Conservation (phyloP, 2,888 invertebrate species). For the Diogma glabrata region DNA sequence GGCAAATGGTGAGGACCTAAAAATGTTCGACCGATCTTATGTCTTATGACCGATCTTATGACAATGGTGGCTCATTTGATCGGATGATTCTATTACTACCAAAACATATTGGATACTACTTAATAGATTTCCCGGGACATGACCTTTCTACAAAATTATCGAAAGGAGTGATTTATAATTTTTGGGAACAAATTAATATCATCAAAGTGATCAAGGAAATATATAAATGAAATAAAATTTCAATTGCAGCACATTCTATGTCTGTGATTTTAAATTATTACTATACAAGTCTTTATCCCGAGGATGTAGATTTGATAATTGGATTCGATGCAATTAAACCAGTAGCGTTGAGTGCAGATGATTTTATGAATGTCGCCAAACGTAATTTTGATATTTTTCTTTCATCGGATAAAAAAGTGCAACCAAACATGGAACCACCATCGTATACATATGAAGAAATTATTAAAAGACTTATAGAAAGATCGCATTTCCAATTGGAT, state of each 20-base stretch:
- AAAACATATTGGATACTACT: slow-evolving; percentile 41
- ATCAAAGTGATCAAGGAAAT: slow-evolving; percentile 48
- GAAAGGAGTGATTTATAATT: slow-evolving; percentile 40
- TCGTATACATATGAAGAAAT: slow-evolving; percentile 47
- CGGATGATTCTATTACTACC: slow-evolving; percentile 49
- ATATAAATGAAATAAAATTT: slow-evolving; percentile 57
- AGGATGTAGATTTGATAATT: slow-evolving; percentile 34
- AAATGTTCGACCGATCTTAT: slow-evolving; percentile 49
- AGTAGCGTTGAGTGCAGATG: slow-evolving; percentile 26
- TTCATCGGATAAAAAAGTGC: slow-evolving; percentile 35
- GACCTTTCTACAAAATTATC: slow-evolving; percentile 58
- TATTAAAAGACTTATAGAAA: slow-evolving; percentile 36
- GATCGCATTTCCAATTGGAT: slow-evolving; percentile 45
- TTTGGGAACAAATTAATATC: slow-evolving; percentile 35
- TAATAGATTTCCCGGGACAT: slow-evolving; percentile 60
- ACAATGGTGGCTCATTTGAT: slow-evolving; percentile 66
- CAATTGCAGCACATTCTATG: slow-evolving; percentile 58
- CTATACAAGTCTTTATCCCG: slow-evolving; percentile 47
- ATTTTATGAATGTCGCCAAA: slow-evolving; percentile 31
- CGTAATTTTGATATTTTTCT: slow-evolving; percentile 38
- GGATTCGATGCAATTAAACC: slow-evolving; percentile 33
- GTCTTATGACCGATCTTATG: slow-evolving; percentile 69
- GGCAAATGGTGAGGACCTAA: slow-evolving; percentile 60
- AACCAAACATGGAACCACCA: slow-evolving; percentile 42
- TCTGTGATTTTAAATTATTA: slow-evolving; percentile 50